Evolutionary conservation across 2,888 invertebrate species (phyloP), one percentile per base, ranked within the genome.

Genomic region (Caenorhabditis japonica): DNA sequence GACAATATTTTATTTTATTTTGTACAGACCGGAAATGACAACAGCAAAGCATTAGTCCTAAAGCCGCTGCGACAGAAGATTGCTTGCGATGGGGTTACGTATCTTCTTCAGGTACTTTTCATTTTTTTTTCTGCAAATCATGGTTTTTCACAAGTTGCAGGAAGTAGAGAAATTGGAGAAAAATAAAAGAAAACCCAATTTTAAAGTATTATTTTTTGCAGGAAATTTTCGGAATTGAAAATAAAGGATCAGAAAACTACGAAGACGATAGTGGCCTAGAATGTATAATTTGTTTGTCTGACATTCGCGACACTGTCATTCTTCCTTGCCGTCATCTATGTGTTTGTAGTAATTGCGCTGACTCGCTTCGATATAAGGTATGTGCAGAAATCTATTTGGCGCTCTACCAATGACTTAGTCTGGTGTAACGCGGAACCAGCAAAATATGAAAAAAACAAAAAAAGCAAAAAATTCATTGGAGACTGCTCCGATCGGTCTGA

Each of bases 251-350:
- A 8, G 51, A 71, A n/a, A 56, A 5, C 13, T 21, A 25, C 27
- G 70, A 59, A 0, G 95, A 95, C 85, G 94, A 95, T 85, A 94
- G 94, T 84, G 95, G 96, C 1, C 94, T 95, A 0, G 99, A 99
- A 89, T 99, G 99, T 90, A 97, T 99, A 36, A 97, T 99, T 87
- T 99, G 99, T 89, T 97, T 99, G 96, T 95, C 94, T 84, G 97
- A 99, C 88, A 76, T 82, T 17, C 91, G 97, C 3, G 97, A 99
- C 89, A 99, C 97, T 0, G 90, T 99, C 56, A 97, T 99, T 85
- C 90, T 99, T 84, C 97, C 99, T 0, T 99, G 99, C 88, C 91
- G 94, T 30, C 99, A 99, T 90, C 91, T 99, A 59, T 99, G 97
- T 88, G 90, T 99, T 75, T 99, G 97, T 89, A 94, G 95, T 89